Conservation (phyloP, 2,888 invertebrate genomes). For the Dynastes maya region DNA sequence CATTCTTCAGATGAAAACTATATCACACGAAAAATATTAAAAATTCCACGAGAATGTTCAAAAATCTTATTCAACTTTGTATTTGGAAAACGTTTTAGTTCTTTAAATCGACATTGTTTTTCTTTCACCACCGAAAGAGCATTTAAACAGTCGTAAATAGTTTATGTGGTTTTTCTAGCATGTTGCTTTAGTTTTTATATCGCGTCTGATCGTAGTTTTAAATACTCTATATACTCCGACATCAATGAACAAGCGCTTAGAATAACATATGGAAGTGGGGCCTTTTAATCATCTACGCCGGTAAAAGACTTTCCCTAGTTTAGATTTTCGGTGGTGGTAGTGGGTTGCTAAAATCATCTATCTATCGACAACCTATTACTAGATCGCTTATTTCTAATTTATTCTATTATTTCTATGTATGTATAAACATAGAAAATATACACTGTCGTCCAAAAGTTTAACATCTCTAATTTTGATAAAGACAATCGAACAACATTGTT, state of each 20-base stretch:
- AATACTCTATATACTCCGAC: slow-evolving; percentile 25
- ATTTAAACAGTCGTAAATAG: neutral
- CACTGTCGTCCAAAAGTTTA: too few species aligned
- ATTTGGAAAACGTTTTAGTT: neutral
- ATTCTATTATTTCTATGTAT: too few species aligned
- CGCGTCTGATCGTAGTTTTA: slow-evolving; percentile 11
- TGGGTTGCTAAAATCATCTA: neutral
- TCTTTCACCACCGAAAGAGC: too few species aligned
- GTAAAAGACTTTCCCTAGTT: slow-evolving; percentile 43
- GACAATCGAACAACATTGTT: too few species aligned
- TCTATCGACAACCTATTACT: neutral
- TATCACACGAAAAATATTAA: neutral
- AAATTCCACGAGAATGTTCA: neutral
- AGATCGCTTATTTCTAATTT: neutral
- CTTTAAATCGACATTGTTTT: neutral
- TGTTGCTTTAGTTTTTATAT: slow-evolving; percentile 35
- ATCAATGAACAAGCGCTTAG: slow-evolving; percentile 33
- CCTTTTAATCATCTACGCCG: slow-evolving; percentile 9
- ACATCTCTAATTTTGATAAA: too few species aligned
- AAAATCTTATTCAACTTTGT: neutral
- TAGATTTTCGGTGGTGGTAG: slow-evolving; percentile 25
- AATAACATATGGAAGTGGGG: slow-evolving; percentile 28
- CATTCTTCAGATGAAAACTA: slow-evolving; percentile 33
- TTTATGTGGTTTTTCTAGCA: slow-evolving; percentile 27
- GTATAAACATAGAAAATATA: too few species aligned